A percentile compares a stretch with the other conserved stretches of the same genome.
phyloP scores from a whole-genome alignment of 30 jellyfish, hydroid and myxozoan species.

The Clytia hemisphaerica region DNA sequence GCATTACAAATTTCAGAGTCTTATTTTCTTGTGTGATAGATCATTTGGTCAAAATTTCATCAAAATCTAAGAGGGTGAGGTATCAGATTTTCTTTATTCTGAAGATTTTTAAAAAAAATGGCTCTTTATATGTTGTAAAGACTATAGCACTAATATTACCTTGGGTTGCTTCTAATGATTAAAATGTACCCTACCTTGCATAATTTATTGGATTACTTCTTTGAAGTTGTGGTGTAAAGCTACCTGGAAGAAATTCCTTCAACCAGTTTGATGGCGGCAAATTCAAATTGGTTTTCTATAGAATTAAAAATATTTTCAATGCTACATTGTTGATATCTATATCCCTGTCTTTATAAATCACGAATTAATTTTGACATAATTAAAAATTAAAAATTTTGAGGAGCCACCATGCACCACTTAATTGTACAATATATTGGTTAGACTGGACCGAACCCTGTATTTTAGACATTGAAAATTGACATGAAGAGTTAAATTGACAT shows the following conservation, averaged over 20 bases:
- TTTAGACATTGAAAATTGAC: too few relatives aligned
- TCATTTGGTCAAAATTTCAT: too few relatives aligned
- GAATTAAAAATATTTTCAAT: background rate
- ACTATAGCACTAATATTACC: too few relatives aligned
- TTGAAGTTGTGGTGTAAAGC: slow-evolving; percentile 30
- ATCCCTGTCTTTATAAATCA: background rate
- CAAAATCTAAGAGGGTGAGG: too few relatives aligned
- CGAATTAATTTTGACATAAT: background rate
- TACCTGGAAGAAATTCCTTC: slow-evolving; percentile 47
- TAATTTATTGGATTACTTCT: slow-evolving; percentile 41
- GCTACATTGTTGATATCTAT: background rate
- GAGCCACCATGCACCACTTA: background rate
- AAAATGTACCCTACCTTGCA: slow-evolving; percentile 37
- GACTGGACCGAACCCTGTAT: too few relatives aligned
- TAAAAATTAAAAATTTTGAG: background rate
- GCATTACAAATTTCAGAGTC: too few relatives aligned
- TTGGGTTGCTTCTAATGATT: too few relatives aligned
- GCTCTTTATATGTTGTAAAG: background rate
- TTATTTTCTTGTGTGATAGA: too few relatives aligned
- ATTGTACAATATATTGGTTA: background rate
- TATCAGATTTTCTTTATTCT: too few relatives aligned
- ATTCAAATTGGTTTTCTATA: slow-evolving; percentile 59
- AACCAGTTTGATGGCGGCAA: slow-evolving; percentile 76
- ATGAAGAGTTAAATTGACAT: too few relatives aligned
- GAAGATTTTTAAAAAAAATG: too few relatives aligned